Evolutionary conservation across 2,797 vertebrate species (phyloP).

Genomic region (Pangasius djambal): DNA sequence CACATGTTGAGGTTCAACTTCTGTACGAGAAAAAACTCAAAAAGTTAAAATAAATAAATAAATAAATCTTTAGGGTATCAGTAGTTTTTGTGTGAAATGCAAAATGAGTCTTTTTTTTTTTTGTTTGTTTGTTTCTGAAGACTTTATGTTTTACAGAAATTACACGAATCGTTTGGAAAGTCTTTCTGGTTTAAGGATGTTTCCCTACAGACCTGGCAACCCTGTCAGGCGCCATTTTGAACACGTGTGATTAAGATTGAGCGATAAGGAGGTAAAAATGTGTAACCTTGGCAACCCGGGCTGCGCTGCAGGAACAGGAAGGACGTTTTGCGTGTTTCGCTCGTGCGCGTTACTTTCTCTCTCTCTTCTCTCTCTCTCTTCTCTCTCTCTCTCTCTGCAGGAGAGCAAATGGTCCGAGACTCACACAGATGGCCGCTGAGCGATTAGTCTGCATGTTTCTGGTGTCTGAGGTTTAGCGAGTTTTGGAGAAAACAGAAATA

Average conservation of each 20-base stretch:
- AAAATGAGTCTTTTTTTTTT: not conserved
- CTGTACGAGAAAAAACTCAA: not conserved
- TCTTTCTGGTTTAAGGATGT: accelerated
- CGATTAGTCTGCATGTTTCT: not conserved
- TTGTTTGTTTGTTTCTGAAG: not conserved
- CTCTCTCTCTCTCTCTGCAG: not conserved
- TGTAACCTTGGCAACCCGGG: not conserved
- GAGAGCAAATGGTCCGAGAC: not conserved
- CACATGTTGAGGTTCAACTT: not conserved
- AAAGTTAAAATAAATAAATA: too few species aligned
- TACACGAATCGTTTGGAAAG: not conserved
- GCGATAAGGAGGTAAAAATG: accelerated
- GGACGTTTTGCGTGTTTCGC: slow-evolving; percentile 49
- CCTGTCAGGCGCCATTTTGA: not conserved
- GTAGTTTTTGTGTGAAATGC: not conserved
- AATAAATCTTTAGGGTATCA: not conserved
- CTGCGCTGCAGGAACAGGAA: slow-evolving; percentile 56
- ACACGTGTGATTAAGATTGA: not conserved
- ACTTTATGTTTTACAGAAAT: not conserved
- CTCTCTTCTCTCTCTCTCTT: too few species aligned
- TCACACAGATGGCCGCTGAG: slow-evolving; percentile 10
- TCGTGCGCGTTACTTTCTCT: not conserved
- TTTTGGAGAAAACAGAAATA: not conserved
- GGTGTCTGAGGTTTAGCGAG: too few species aligned
- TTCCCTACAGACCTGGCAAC: not conserved